These are phyloP conservation scores for Dendrolimus kikuchii DNA, from an alignment of 1,140 invertebrate species.

Conservation along the genomic window DNA sequence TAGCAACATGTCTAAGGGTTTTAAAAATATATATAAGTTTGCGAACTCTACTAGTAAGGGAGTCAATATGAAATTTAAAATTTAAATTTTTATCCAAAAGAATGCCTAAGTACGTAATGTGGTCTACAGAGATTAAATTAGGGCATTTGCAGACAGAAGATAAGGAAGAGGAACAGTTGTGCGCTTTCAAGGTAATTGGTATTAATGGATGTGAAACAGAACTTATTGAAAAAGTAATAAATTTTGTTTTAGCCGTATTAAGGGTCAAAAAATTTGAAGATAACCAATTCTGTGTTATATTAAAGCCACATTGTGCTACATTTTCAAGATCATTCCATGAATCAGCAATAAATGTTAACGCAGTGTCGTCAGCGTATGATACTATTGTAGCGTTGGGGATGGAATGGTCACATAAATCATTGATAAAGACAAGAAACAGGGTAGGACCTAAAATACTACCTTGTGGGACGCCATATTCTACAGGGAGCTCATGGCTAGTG, in stretches of 20 bases:
- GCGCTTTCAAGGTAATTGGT: no score
- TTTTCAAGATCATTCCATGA: slow-evolving; percentile 3
- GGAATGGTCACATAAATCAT: background rate
- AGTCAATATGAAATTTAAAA: no score
- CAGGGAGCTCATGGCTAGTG: slow-evolving; percentile 3
- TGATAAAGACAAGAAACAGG: no score
- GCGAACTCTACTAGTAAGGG: slow-evolving; percentile 3
- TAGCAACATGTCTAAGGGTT: background rate
- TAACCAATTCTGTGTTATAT: slow-evolving; percentile 1
- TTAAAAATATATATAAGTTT: slow-evolving; percentile 6
- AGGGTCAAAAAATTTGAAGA: background rate
- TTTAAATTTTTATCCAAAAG: no score
- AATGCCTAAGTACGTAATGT: no score
- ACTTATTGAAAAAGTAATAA: slow-evolving; percentile 2
- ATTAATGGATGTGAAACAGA: no score
- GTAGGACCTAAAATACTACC: slow-evolving; percentile 8
- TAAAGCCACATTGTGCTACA: slow-evolving; percentile 7
- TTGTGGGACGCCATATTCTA: slow-evolving; percentile 7
- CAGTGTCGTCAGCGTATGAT: slow-evolving; percentile 12
- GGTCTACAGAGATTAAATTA: no score
- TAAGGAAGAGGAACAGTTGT: no score
- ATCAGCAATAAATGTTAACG: slow-evolving; percentile 4
- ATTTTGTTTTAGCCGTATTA: slow-evolving; percentile 11
- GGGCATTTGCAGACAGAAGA: no score
- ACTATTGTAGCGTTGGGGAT: slow-evolving; percentile 2